Base-by-base conservation (phyloP, 2,888 invertebrate species). In the Mythimna pallens region DNA sequence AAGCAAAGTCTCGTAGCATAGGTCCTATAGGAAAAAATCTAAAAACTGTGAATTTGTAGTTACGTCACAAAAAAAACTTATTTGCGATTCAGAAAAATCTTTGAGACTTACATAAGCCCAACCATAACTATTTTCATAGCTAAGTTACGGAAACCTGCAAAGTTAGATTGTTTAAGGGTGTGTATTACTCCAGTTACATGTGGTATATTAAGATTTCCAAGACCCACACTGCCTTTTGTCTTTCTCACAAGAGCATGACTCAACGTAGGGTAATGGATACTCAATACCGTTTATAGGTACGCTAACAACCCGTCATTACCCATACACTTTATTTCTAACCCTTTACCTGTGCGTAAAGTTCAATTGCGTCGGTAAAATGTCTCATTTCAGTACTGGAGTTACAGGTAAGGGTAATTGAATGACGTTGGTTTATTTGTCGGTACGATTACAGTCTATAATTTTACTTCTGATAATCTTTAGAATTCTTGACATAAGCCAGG, bases 221-320 rank as follows among this genome's bases (percentile, higher is more conserved):
- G 52, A 17, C 8, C 4, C 30, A 20, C n/a, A 17, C 20, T 40
- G 30, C 12, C 65, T 76, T 79, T 80, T 80, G 76, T 79, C 65
- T 68, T 75, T 36, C 43, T 25, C 40, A 10, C 22, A 34, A 76
- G n/a, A 22, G 61, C 17, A 74, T 80, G 79, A 80, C 80, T 80
- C 79, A 80, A 55, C 76, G n/a, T 9, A 65, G 34, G 80, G 79
- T 65, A 68, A 79, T 72, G 67, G 68, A 65, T 80, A 71, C 79
- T 70, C 75, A 67, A 78, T 65, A 76, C 14, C 10, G 25, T 65
- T 79, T 79, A 68, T 68, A 68, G 64, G 30, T 65, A 67, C 52
- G 40, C 68, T 43, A 68, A 71, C 54, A 65, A 59, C 65, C 76
- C 8, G 34, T 43, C 80, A 71, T 79, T 79, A 76, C 61, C 30